These are phyloP conservation scores for Parasteatoda tepidariorum DNA, from an alignment of 1,140 invertebrate genomes.

Conservation along the genomic window DNA sequence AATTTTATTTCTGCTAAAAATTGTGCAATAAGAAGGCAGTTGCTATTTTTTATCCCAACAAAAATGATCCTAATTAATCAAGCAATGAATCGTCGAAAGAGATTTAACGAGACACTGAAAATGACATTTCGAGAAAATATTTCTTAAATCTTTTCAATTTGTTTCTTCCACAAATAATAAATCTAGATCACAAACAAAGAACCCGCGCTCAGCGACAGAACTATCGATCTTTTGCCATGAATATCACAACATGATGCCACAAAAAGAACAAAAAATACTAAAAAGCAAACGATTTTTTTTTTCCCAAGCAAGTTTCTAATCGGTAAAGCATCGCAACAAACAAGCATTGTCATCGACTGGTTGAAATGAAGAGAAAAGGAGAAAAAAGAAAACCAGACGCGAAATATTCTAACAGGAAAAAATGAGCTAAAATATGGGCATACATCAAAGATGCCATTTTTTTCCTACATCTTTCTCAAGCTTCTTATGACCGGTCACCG, in stretches of 20 bases:
- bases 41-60: no score
- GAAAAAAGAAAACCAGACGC: background rate
- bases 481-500: constrained; percentile 10
- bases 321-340: background rate
- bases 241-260: background rate
- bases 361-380: background rate
- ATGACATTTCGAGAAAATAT: background rate
- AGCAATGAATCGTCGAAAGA: no score
- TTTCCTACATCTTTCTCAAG: background rate
- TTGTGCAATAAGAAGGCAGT: no score
- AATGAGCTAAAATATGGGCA: background rate
- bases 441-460: background rate
- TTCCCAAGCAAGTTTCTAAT: background rate
- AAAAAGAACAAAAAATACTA: background rate
- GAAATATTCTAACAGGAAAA: background rate
- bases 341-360: constrained; percentile 1
- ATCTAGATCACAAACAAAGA: background rate
- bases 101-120: background rate
- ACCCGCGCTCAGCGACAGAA: background rate
- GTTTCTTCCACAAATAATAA: background rate
- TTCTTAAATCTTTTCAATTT: background rate
- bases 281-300: background rate
- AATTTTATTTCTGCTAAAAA: no score
- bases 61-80: no score
- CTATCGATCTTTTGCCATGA: background rate